Percentiles rank a stretch among this genome's conserved stretches.
Evolutionary conservation across 2,797 vertebrate species (phyloP).

Genomic region (Rhodeus uyekii): DNA sequence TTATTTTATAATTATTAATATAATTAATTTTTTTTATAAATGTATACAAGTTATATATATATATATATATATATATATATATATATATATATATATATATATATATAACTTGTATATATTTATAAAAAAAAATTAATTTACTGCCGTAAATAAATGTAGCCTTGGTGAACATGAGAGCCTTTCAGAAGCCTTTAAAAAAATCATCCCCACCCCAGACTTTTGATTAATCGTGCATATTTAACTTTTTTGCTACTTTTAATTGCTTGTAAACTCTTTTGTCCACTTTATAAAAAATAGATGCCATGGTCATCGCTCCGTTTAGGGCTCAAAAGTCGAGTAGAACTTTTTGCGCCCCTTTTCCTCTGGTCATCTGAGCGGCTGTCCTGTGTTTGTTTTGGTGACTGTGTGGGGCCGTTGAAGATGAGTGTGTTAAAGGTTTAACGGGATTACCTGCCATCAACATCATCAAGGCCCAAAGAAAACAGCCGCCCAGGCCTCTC

Average conservation of each 20-base stretch:
- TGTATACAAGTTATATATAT: too few relatives aligned
- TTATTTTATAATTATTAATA: too few relatives aligned
- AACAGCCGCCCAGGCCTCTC: conserved; percentile 47
- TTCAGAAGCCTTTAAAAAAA: neutral
- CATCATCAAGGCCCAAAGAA: conserved; percentile 57
- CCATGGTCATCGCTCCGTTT: neutral
- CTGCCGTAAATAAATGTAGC: neutral
- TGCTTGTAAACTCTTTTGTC: neutral
- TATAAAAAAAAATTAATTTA: too few relatives aligned
- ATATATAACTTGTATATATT: too few relatives aligned
- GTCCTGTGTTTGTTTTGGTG: conserved; percentile 59
- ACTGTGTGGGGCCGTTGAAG: conserved; percentile 58
- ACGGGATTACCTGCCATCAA: conserved; percentile 62
- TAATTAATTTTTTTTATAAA: too few relatives aligned
- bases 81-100: too few relatives aligned
- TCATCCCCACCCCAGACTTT: neutral
- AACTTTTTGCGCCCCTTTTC: conserved; percentile 10
- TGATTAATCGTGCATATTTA: neutral
- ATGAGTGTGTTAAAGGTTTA: conserved; percentile 61
- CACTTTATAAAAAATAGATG: neutral
- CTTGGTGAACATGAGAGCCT: neutral
- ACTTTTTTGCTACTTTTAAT: neutral
- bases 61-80: too few relatives aligned
- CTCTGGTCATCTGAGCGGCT: conserved; percentile 49
- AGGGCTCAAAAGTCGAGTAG: conserved; percentile 23